phyloP scores from a whole-genome alignment of 2,797 vertebrate species.

The Pseudochromis fuscus region DNA sequence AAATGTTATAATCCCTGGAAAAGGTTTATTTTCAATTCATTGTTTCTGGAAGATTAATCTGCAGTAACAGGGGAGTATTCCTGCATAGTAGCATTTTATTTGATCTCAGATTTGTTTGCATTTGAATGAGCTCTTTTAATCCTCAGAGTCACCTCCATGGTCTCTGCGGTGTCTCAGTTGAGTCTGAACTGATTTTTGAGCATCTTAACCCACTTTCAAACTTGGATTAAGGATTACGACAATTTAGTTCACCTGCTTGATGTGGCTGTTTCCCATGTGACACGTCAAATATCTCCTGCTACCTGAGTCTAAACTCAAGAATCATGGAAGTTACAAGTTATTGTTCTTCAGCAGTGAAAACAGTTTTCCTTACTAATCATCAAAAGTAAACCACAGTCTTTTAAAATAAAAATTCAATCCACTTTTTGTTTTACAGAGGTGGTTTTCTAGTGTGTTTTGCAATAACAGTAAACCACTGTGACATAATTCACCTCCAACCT shows the following conservation, averaged over 20 bases:
- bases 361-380: too few relatives aligned
- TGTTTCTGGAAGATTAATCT: conserved; percentile 65
- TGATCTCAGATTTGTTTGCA: conserved; percentile 62
- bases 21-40: conserved; percentile 65
- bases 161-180: conserved; percentile 5
- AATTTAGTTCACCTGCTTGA: background rate
- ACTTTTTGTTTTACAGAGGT: too few relatives aligned
- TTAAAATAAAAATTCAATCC: too few relatives aligned
- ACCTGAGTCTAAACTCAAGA: too few relatives aligned
- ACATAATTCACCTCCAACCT: too few relatives aligned
- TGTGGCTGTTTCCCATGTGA: background rate
- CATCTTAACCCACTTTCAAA: conserved; percentile 7
- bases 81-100: conserved; percentile 49
- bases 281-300: background rate
- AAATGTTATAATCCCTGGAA: conserved; percentile 1
- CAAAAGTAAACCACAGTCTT: too few relatives aligned
- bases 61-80: conserved; percentile 53
- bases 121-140: conserved; percentile 60
- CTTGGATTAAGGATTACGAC: conserved; percentile 12
- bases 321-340: too few relatives aligned
- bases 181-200: conserved; percentile 6
- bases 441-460: too few relatives aligned
- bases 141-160: conserved; percentile 8
- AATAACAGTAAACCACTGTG: too few relatives aligned
- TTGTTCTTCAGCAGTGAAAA: too few relatives aligned